Base-by-base conservation (phyloP, 2,888 invertebrate genomes). In the Pachymerium ferrugineum region DNA sequence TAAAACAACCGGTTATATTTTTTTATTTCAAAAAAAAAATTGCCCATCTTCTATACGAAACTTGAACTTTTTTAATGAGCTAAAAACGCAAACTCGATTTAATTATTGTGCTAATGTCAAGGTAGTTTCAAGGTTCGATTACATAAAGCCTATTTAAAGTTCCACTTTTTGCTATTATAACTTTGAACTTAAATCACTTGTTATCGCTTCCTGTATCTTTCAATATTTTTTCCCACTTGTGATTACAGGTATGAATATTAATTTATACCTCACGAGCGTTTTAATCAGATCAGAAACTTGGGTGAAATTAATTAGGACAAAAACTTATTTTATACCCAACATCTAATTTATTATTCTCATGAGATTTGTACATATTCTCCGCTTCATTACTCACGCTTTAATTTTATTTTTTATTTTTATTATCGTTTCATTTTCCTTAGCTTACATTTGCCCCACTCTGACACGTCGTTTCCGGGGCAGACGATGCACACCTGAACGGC, bases 1-100 rank as follows among this genome's bases (percentile, higher is more conserved):
- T n/a, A 47, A 47, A 47, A n/a, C 19, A 54, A 54, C 47, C 47
- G 47, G 47, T 54, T 54, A 54, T 22, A n/a, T n/a, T 54, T 54
- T 19, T 22, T 19, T 22, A 54, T 19, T 10, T 38, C 16, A 14
- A 47, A 6, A 47, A 47, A 1, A 47, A 47, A 47, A 47, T n/a
- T n/a, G n/a, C n/a, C n/a, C n/a, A n/a, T n/a, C n/a, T n/a, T n/a
- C n/a, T n/a, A n/a, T n/a, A n/a, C n/a, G n/a, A n/a, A n/a, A n/a
- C n/a, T n/a, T n/a, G n/a, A n/a, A n/a, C n/a, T n/a, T n/a, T n/a
- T n/a, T n/a, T n/a, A n/a, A n/a, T n/a, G n/a, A n/a, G n/a, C n/a
- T n/a, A n/a, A n/a, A n/a, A n/a, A n/a, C n/a, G n/a, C n/a, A n/a
- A n/a, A n/a, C n/a, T n/a, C n/a, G n/a, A n/a, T n/a, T n/a, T n/a